phyloP scores from a whole-genome alignment of 2,797 vertebrate species.

The Botia almorhae region DNA sequence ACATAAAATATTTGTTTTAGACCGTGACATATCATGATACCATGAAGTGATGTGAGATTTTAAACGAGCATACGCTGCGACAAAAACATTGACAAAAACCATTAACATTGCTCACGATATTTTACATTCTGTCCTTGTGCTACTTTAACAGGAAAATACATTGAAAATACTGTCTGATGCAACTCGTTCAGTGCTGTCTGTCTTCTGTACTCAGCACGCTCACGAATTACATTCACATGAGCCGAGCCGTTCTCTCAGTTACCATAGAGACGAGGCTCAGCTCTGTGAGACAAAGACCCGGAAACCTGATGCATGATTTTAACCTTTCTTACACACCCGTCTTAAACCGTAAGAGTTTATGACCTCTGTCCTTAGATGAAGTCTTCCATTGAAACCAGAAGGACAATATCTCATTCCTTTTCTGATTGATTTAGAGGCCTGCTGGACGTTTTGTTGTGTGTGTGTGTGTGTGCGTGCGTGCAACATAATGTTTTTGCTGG shows the following conservation, averaged over 20 bases:
- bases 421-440: slow-evolving; percentile 16
- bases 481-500: not conserved
- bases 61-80: not conserved
- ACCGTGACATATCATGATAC: too few relatives aligned
- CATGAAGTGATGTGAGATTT: not conserved
- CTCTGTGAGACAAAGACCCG: slow-evolving; percentile 46
- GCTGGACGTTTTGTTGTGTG: not conserved
- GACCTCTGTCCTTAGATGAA: slow-evolving; percentile 28
- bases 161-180: not conserved
- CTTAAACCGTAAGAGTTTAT: slow-evolving; percentile 47
- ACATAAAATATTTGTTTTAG: too few relatives aligned
- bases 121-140: not conserved
- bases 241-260: slow-evolving; percentile 50
- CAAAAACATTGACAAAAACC: too few relatives aligned
- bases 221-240: slow-evolving; percentile 43
- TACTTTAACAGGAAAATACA: not conserved
- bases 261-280: slow-evolving; percentile 54
- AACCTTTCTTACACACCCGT: slow-evolving; percentile 16
- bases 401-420: slow-evolving; percentile 4
- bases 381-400: slow-evolving; percentile 11
- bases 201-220: not conserved
- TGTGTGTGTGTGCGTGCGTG: slow-evolving; percentile 11
- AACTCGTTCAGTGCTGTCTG: not conserved
- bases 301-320: slow-evolving; percentile 50
- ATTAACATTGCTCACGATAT: not conserved